These are phyloP conservation scores for Temnothorax ravouxi DNA, from an alignment of 2,888 invertebrate species.

Conservation along the genomic window DNA sequence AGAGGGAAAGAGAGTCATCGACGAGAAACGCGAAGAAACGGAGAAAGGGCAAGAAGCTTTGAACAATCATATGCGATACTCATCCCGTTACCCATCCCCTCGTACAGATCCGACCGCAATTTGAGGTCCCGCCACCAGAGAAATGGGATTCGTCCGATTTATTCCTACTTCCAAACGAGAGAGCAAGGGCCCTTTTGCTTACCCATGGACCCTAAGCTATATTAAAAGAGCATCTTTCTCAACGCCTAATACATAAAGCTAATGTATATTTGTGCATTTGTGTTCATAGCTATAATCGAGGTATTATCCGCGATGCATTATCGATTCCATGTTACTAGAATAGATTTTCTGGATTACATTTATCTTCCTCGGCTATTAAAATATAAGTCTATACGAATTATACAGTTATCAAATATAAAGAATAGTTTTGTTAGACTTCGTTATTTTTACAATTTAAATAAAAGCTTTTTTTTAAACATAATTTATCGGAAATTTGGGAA, in stretches of 20 bases:
- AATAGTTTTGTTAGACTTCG: background rate
- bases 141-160: conserved; percentile 69
- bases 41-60: conserved; percentile 65
- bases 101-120: conserved; percentile 70
- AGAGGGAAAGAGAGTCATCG: conserved; percentile 43
- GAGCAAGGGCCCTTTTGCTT: background rate
- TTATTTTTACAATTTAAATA: background rate
- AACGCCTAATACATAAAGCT: background rate
- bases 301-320: background rate
- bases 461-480: background rate
- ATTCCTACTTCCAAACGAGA: conserved; percentile 41
- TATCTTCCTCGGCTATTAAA: background rate
- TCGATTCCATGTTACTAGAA: background rate
- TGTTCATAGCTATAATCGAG: background rate
- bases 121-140: conserved; percentile 62
- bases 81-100: conserved; percentile 37
- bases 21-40: conserved; percentile 23
- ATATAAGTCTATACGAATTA: background rate
- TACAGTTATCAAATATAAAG: background rate
- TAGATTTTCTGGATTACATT: background rate
- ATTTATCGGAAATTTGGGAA: background rate
- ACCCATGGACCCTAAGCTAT: background rate
- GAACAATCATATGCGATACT: conserved; percentile 79
- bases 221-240: conserved; percentile 30
- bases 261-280: background rate